These are phyloP conservation scores for Drosophila paranaensis DNA, from an alignment of 2,888 invertebrate genomes.

Conservation along the genomic window DNA sequence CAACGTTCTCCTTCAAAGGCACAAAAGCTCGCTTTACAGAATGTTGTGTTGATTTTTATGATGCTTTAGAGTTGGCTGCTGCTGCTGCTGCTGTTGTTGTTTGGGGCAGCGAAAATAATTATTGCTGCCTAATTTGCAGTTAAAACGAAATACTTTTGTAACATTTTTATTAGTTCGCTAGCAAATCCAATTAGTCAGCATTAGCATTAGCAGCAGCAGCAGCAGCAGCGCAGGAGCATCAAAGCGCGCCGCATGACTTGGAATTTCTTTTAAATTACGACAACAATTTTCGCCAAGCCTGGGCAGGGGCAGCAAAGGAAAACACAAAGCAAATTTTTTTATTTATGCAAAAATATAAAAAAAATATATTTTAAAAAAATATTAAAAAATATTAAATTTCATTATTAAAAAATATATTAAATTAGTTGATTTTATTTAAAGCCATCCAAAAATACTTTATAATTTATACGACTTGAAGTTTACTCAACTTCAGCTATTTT, in stretches of 20 bases:
- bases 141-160: slow-evolving; percentile 72
- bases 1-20: not conserved
- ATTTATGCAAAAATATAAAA: too few relatives aligned
- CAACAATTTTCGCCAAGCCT: slow-evolving; percentile 11
- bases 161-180: slow-evolving; percentile 73
- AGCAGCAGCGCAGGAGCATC: slow-evolving; percentile 53
- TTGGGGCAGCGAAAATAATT: slow-evolving; percentile 65
- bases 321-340: not conserved
- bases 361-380: not conserved
- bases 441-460: not conserved
- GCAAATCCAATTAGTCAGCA: slow-evolving; percentile 76
- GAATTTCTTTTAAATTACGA: slow-evolving; percentile 39
- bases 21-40: slow-evolving; percentile 12
- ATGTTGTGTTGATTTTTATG: slow-evolving; percentile 49
- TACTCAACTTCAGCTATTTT: too few relatives aligned
- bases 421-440: not conserved
- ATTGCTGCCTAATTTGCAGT: slow-evolving; percentile 78
- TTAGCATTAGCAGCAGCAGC: slow-evolving; percentile 47
- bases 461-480: too few relatives aligned
- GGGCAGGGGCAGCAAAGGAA: too few relatives aligned
- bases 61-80: slow-evolving; percentile 40
- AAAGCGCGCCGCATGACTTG: slow-evolving; percentile 48
- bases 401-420: not conserved
- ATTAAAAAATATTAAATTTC: not conserved
- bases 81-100: slow-evolving; percentile 8